Evolutionary conservation across 2,888 invertebrate genomes (phyloP).

Genomic region (Tinea pellionella): DNA sequence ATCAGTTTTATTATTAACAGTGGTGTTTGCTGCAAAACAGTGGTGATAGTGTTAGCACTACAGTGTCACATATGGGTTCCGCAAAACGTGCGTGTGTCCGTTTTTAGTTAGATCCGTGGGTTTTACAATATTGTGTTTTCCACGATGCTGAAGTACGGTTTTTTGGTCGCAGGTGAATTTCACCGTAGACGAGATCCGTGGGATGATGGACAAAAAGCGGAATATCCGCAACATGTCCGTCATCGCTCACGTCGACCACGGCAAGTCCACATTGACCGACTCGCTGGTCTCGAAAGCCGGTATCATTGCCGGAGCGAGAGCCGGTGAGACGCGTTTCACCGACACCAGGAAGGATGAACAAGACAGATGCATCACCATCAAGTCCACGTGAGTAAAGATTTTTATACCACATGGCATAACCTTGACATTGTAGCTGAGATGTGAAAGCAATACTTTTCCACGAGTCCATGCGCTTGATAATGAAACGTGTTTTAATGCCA

Average conservation of each 20-base stretch:
- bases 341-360: slow-evolving; percentile 99
- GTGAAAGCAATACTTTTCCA: slow-evolving; percentile 14
- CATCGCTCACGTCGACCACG: slow-evolving; percentile 99
- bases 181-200: slow-evolving; percentile 99
- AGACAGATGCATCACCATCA: slow-evolving; percentile 99
- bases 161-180: slow-evolving; percentile 91
- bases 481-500: neutral
- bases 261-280: slow-evolving; percentile 99
- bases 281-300: slow-evolving; percentile 99
- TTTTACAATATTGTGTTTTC: neutral
- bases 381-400: slow-evolving; percentile 89
- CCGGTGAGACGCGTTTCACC: slow-evolving; percentile 99
- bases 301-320: slow-evolving; percentile 98
- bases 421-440: slow-evolving; percentile 16
- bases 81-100: slow-evolving; percentile 45
- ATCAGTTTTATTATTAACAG: slow-evolving; percentile 10
- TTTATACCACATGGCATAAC: slow-evolving; percentile 20
- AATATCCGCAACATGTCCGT: slow-evolving; percentile 99
- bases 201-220: slow-evolving; percentile 99
- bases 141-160: neutral
- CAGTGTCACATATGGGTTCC: slow-evolving; percentile 11
- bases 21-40: neutral
- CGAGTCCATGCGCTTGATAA: slow-evolving; percentile 5
- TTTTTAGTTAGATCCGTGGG: neutral
- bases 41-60: neutral